Percentiles rank a stretch among this genome's conserved stretches.
These are phyloP conservation scores for Dolichotis patagonum DNA, from an alignment of 2,113 vertebrate genomes.

Conservation along the genomic window DNA sequence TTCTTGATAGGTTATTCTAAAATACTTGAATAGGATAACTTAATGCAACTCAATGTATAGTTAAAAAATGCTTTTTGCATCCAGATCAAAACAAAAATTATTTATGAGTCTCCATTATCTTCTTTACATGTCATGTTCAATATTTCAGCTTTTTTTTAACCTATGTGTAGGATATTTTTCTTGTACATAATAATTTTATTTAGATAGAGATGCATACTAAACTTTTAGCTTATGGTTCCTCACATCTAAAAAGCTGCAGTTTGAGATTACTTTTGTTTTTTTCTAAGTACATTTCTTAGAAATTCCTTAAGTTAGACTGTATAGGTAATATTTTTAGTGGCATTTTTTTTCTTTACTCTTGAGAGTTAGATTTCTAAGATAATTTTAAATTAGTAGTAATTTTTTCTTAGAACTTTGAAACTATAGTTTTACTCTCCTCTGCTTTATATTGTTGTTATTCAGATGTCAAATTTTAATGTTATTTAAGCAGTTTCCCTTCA, in stretches of 20 bases:
- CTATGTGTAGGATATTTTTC: not conserved
- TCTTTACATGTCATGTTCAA: not conserved
- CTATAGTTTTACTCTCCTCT: not conserved
- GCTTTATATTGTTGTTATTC: not conserved
- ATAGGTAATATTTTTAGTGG: not conserved
- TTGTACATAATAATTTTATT: constrained; percentile 1
- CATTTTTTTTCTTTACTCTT: constrained; percentile 8
- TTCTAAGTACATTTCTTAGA: not conserved
- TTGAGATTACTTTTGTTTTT: not conserved
- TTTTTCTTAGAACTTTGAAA: constrained; percentile 41
- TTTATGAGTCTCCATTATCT: not conserved
- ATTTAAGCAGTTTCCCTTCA: not conserved
- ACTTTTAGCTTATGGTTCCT: not conserved
- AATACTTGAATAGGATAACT: not conserved
- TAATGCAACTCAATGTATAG: not conserved
- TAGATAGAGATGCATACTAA: not conserved
- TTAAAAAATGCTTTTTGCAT: not conserved
- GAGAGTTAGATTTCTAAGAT: not conserved
- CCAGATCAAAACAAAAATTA: not conserved
- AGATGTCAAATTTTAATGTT: not conserved
- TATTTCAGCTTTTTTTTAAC: constrained; percentile 5
- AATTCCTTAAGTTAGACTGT: not conserved
- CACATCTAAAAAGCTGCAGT: not conserved
- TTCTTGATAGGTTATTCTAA: not conserved
- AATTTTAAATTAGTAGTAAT: not conserved